A percentile compares a stretch with the other conserved stretches of the same genome.
These are phyloP conservation scores for Poeciliopsis paucimaculata DNA, from an alignment of 2,797 vertebrate species.

Conservation along the genomic window DNA sequence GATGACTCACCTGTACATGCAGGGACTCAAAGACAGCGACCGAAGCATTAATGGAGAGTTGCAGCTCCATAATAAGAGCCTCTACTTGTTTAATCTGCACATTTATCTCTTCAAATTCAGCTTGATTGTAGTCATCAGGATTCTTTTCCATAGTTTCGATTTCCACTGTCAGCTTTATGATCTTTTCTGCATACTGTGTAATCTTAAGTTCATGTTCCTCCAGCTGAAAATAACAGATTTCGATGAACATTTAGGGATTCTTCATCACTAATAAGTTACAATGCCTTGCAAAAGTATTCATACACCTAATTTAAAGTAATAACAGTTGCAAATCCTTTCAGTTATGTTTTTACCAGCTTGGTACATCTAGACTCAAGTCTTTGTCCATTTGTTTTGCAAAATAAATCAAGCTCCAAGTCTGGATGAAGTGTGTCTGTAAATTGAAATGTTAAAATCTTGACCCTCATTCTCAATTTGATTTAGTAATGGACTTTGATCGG, in stretches of 20 bases:
- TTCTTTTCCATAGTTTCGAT: constrained; percentile 62
- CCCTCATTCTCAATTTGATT: background rate
- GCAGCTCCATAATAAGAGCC: constrained; percentile 65
- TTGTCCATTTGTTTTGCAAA: background rate
- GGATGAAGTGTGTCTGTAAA: background rate
- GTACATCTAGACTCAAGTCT: background rate
- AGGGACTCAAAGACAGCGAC: constrained; percentile 48
- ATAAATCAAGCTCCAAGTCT: background rate
- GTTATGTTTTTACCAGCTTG: background rate
- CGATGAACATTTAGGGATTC: background rate
- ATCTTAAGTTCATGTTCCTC: constrained; percentile 63
- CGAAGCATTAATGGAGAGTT: constrained; percentile 57
- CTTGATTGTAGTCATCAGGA: constrained; percentile 43
- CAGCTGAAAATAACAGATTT: constrained; percentile 41
- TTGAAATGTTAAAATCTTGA: background rate
- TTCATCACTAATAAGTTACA: background rate
- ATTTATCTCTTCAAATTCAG: constrained; percentile 25
- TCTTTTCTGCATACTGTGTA: constrained; percentile 54
- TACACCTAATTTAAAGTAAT: background rate
- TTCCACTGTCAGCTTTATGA: constrained; percentile 46
- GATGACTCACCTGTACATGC: constrained; percentile 43
- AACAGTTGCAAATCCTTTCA: background rate
- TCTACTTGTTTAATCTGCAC: constrained; percentile 69
- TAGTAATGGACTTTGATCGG: background rate
- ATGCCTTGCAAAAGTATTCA: background rate